These are phyloP conservation scores for Heliconius hewitsoni DNA, from an alignment of 1,140 invertebrate species.

Conservation along the genomic window DNA sequence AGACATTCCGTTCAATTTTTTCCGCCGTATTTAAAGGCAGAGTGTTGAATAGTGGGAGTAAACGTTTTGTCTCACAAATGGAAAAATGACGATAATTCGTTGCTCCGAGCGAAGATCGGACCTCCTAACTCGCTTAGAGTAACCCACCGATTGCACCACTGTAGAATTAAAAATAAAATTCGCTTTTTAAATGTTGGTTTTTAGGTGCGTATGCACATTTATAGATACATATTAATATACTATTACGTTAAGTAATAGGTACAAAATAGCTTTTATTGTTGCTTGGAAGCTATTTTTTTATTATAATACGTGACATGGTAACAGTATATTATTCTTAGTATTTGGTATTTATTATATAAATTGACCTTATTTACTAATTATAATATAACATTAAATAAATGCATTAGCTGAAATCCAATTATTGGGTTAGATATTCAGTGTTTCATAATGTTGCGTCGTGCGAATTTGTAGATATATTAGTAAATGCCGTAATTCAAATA, in stretches of 20 bases:
- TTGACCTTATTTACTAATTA: conserved; percentile 4
- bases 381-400: not conserved
- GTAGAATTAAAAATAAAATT: not conserved
- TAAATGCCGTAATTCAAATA: not conserved
- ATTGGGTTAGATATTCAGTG: not conserved
- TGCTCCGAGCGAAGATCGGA: too few relatives aligned
- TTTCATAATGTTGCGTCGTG: not conserved
- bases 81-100: too few relatives aligned
- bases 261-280: not conserved
- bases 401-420: not conserved
- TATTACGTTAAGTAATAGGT: not conserved
- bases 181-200: not conserved
- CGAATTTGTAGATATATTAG: not conserved
- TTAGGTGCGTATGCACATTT: not conserved
- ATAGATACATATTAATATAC: not conserved
- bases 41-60: too few relatives aligned
- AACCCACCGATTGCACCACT: too few relatives aligned
- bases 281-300: not conserved
- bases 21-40: too few relatives aligned
- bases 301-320: not conserved
- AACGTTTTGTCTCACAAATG: too few relatives aligned
- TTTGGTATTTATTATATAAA: not conserved
- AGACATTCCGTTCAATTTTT: too few relatives aligned
- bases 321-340: not conserved
- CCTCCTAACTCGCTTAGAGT: too few relatives aligned